These are phyloP conservation scores for Amblyraja radiata DNA, from an alignment of 2,797 vertebrate genomes.

Conservation along the genomic window DNA sequence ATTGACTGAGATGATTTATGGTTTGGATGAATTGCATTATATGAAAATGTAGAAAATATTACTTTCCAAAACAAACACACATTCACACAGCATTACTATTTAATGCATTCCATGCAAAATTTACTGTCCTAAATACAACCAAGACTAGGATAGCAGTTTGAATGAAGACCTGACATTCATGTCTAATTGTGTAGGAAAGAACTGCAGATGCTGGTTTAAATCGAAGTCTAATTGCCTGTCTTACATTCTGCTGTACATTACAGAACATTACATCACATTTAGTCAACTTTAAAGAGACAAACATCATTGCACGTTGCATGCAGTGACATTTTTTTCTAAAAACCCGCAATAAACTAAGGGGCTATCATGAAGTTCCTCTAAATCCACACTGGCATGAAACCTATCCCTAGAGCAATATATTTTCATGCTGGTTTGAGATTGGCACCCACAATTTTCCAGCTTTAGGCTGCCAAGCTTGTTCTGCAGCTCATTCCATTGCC, in stretches of 20 bases:
- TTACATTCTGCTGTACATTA: constrained; percentile 19
- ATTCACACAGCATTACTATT: neutral
- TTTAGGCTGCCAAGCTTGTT: constrained; percentile 28
- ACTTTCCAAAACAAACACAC: neutral
- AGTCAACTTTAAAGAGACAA: constrained; percentile 2
- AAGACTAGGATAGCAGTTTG: neutral
- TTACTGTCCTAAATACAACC: neutral
- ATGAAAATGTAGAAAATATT: neutral
- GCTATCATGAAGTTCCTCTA: neutral
- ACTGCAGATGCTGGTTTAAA: too few species aligned
- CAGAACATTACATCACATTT: neutral
- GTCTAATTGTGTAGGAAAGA: too few species aligned
- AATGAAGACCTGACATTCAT: neutral
- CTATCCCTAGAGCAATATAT: constrained; percentile 5
- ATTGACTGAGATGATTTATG: neutral
- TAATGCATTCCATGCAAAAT: neutral
- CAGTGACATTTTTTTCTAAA: neutral
- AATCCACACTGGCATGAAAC: constrained; percentile 27
- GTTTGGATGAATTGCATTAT: neutral
- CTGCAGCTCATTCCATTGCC: constrained; percentile 27
- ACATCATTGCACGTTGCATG: neutral
- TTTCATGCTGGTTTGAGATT: constrained; percentile 37
- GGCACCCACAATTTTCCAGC: constrained; percentile 23
- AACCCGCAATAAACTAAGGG: neutral
- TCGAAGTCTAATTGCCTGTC: neutral